These are phyloP conservation scores for Stegostoma tigrinum DNA, from an alignment of 2,113 vertebrate genomes.

Conservation along the genomic window DNA sequence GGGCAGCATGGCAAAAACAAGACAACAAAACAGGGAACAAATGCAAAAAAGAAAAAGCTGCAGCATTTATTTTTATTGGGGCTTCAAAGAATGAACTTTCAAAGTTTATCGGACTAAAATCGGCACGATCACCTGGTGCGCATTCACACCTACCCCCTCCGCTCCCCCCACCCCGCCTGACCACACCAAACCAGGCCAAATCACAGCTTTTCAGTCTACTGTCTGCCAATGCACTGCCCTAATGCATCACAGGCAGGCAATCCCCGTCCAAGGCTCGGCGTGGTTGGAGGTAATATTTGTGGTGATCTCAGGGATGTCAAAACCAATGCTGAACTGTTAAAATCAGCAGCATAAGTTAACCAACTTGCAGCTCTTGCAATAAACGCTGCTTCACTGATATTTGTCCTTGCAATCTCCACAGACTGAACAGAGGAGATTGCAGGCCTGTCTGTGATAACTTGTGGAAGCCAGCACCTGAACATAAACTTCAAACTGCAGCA, in stretches of 20 bases:
- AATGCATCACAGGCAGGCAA: neutral
- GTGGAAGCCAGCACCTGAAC: neutral
- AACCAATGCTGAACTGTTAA: neutral
- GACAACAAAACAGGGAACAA: neutral
- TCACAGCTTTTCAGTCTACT: neutral
- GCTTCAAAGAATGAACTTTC: constrained; percentile 15
- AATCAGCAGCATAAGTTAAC: neutral
- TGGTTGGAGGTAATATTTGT: neutral
- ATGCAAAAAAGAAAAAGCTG: constrained; percentile 2
- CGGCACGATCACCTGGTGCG: neutral
- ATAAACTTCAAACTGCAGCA: neutral
- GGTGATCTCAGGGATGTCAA: neutral
- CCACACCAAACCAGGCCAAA: no score
- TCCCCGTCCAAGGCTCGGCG: neutral
- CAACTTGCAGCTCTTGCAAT: neutral
- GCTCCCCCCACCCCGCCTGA: no score
- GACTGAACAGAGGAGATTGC: neutral
- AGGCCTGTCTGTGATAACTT: neutral
- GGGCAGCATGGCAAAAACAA: neutral
- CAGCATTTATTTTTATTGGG: constrained; percentile 32
- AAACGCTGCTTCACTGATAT: neutral
- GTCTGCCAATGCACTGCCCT: neutral
- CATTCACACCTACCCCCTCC: neutral
- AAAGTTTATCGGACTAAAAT: neutral
- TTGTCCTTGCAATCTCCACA: neutral